A percentile compares a stretch with the other conserved stretches of the same genome.
Evolutionary conservation across 2,797 vertebrate genomes (phyloP).

Genomic region (Coracias cyanogaster): DNA sequence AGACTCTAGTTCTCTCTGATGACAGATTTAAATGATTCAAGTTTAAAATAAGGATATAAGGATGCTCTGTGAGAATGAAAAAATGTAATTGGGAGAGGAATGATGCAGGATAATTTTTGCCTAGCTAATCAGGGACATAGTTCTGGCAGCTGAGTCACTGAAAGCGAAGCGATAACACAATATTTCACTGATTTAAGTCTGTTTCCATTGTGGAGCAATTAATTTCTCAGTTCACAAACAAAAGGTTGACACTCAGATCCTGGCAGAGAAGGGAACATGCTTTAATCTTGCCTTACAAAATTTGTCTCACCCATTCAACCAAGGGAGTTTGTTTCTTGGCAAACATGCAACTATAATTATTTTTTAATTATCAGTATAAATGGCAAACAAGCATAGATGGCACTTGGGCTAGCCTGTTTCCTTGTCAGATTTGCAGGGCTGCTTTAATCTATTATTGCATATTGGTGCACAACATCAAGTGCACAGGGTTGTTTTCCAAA

Average conservation of each 20-base stretch:
- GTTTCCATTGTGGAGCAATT: conserved; percentile 35
- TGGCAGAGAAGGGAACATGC: background rate
- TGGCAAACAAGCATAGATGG: background rate
- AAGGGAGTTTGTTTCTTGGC: conserved; percentile 38
- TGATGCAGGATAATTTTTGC: background rate
- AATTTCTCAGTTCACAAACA: conserved; percentile 41
- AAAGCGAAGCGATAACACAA: background rate
- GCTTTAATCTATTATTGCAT: background rate
- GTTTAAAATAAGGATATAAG: background rate
- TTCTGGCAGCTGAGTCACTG: background rate
- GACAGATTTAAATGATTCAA: background rate
- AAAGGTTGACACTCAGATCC: conserved; percentile 12
- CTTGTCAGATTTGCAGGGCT: background rate
- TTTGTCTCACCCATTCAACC: background rate
- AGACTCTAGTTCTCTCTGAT: background rate
- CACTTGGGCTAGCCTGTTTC: background rate
- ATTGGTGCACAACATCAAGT: background rate
- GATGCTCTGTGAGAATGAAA: background rate
- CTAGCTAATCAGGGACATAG: background rate
- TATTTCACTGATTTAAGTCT: conserved; percentile 17
- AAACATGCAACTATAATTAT: background rate
- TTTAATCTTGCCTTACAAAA: conserved; percentile 45
- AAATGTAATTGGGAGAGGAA: background rate
- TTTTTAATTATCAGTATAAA: conserved; percentile 48
- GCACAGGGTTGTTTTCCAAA: background rate